Evolutionary conservation across 2,113 vertebrate species (phyloP).

Genomic region (Crotalus helleri): DNA sequence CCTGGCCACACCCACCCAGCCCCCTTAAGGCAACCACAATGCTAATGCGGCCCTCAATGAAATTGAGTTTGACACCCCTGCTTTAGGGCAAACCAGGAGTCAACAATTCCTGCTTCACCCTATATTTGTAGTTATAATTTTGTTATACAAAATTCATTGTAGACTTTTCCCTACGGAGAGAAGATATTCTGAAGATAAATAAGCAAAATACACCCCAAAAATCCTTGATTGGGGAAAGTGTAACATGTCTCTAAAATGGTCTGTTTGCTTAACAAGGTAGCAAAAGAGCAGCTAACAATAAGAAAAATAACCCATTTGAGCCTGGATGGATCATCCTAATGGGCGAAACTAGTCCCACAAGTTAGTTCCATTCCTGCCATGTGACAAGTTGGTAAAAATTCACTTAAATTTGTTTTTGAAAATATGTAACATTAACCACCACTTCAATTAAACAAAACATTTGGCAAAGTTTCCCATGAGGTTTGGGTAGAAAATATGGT

Average conservation of each 20-base stretch:
- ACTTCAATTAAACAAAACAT: background rate
- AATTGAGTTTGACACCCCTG: no score
- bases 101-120: background rate
- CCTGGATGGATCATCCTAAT: background rate
- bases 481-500: background rate
- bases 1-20: no score
- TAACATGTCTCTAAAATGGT: background rate
- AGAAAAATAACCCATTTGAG: no score
- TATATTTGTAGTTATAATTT: background rate
- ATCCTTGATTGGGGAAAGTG: background rate
- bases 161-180: background rate
- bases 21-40: no score
- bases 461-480: background rate
- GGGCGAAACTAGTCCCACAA: background rate
- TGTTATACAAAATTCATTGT: background rate
- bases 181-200: background rate
- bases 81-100: background rate
- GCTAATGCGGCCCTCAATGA: no score
- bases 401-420: background rate
- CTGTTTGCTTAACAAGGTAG: no score
- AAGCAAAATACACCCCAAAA: background rate
- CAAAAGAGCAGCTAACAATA: no score
- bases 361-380: background rate
- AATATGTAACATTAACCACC: background rate
- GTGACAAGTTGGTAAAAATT: background rate